Percentiles rank a stretch among this genome's conserved stretches.
These are phyloP conservation scores for Diplazon laetatorius DNA, from an alignment of 2,888 invertebrate genomes.

Conservation along the genomic window DNA sequence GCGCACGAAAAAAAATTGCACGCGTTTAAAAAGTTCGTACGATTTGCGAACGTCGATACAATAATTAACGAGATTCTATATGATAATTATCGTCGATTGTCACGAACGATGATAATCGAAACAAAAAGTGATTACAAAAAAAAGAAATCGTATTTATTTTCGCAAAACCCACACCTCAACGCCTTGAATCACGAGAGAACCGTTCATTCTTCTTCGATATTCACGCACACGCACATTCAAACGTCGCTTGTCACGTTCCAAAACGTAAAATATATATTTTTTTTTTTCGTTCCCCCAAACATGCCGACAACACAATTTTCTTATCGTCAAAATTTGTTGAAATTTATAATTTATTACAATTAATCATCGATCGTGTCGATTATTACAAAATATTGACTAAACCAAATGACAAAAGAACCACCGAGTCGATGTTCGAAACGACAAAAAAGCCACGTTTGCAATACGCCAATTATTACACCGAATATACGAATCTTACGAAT, in stretches of 20 bases:
- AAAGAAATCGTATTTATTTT: constrained; percentile 7
- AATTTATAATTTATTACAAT: constrained; percentile 68
- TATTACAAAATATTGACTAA: constrained; percentile 67
- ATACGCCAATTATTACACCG: constrained; percentile 34
- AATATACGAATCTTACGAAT: constrained; percentile 46
- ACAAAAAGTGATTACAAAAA: no score
- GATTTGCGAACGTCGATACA: neutral
- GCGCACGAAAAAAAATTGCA: no score
- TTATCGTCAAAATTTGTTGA: constrained; percentile 4
- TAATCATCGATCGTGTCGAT: constrained; percentile 54
- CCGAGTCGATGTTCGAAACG: constrained; percentile 39
- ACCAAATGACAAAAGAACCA: constrained; percentile 42
- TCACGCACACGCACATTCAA: constrained; percentile 32
- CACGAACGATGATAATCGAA: neutral
- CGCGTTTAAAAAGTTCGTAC: neutral
- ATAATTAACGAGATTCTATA: neutral
- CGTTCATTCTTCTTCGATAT: constrained; percentile 13
- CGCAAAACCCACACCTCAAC: neutral
- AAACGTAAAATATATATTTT: constrained; percentile 5
- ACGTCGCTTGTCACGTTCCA: constrained; percentile 35
- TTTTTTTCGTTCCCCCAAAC: no score
- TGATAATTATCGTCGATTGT: neutral
- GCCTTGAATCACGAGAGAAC: neutral
- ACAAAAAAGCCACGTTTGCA: constrained; percentile 15
- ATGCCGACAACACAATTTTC: neutral